These are phyloP conservation scores for Aurelia coerulea DNA, from an alignment of 30 jellyfish, hydroid and myxozoan genomes.

Conservation along the genomic window DNA sequence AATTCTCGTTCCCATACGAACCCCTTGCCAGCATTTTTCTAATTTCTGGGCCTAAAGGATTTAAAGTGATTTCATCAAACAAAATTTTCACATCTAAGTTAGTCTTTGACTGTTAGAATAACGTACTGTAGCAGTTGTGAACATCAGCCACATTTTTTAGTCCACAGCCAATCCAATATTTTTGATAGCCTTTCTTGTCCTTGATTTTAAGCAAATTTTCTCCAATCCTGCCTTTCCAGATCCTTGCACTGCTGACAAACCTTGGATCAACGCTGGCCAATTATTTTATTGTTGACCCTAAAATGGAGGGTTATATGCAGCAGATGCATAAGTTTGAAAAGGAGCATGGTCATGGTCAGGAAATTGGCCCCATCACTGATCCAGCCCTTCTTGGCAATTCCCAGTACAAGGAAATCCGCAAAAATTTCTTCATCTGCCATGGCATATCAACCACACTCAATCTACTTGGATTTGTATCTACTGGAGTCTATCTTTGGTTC, in stretches of 20 bases:
- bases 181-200: too few relatives aligned
- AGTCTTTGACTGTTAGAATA: too few relatives aligned
- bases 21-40: too few relatives aligned
- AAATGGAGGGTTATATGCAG: slow-evolving; percentile 31
- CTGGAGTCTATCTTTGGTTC: slow-evolving; percentile 70
- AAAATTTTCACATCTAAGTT: too few relatives aligned
- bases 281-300: slow-evolving; percentile 55
- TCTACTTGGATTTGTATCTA: slow-evolving; percentile 50
- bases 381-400: slow-evolving; percentile 45
- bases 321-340: slow-evolving; percentile 69
- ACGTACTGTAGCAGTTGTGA: too few relatives aligned
- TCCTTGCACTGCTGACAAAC: slow-evolving; percentile 32
- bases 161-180: too few relatives aligned
- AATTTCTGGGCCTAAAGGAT: too few relatives aligned
- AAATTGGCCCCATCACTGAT: slow-evolving; percentile 73
- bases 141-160: too few relatives aligned
- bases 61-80: too few relatives aligned
- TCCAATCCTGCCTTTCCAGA: slow-evolving; percentile 20
- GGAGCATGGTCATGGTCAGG: slow-evolving; percentile 82
- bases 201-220: neutral
- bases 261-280: slow-evolving; percentile 42
- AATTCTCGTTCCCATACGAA: too few relatives aligned
- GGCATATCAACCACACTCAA: slow-evolving; percentile 67
- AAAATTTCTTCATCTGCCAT: slow-evolving; percentile 58
- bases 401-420: slow-evolving; percentile 56